Evolutionary conservation across 2,888 invertebrate species (phyloP), one percentile per base, ranked within the genome.

Genomic region (Eristalis intricaria): DNA sequence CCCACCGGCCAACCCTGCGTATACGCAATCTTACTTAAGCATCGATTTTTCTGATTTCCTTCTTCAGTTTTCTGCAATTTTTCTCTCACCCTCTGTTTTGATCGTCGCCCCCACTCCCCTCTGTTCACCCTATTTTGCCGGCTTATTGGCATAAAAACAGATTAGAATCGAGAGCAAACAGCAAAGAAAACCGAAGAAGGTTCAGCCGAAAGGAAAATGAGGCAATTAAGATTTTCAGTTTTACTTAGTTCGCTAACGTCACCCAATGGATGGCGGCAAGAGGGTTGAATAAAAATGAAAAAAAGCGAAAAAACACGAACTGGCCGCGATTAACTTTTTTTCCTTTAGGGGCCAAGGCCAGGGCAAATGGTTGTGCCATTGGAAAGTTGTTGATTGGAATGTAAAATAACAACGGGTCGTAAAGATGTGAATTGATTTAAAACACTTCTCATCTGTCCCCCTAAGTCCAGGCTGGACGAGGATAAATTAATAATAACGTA

Each of bases 191-290:
- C 13, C 60, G 26, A 79, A 75, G 75, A 82, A 75, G 82, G 82
- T 86, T 86, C 82, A 77, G 66, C 82, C 70, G 43, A 86, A 86
- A 74, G 77, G 82, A 74, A 82, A 86, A 86, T 86, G 82, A 78
- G 82, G 71, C 86, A 86, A 86, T 86, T 82, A 82, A 82, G 78
- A 82, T 65, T 74, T 82, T 63, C 69, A 73, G 60, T 69, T 81
- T 50, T 64, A 66, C 73, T 78, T 43, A 75, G 56, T 74, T 74
- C 80, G n/a, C 43, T n/a, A 43, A 43, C 3, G 43, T 43, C 50
- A 1, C 50, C 19, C 19, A 19, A 23, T 10, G 56, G n/a, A n/a
- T 2, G 23, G 13, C 58, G 23, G 23, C 26, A 26, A 58, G 65
- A 63, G 15, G 22, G 50, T 40, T 15, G 26, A 50, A 35, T 8